Evolutionary conservation across 2,113 vertebrate species (phyloP).

Genomic region (Zingel zingel): DNA sequence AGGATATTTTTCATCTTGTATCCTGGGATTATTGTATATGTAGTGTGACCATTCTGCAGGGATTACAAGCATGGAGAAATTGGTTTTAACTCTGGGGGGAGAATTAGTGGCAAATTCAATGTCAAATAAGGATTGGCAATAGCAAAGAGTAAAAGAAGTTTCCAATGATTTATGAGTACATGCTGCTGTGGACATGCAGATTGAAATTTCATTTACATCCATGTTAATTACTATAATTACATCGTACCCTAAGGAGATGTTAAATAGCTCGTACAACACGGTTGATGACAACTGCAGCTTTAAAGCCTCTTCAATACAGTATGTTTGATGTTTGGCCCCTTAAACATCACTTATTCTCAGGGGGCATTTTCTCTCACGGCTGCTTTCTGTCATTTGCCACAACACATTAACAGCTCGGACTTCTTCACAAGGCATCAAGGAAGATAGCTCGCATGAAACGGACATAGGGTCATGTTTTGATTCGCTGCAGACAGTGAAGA

Average conservation of each 20-base stretch:
- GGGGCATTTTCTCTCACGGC: conserved; percentile 21
- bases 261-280: neutral
- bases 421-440: conserved; percentile 19
- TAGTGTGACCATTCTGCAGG: conserved; percentile 39
- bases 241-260: neutral
- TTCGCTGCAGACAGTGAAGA: conserved; percentile 6
- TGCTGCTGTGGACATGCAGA: neutral
- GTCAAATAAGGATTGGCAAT: conserved; percentile 51
- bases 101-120: conserved; percentile 49
- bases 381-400: conserved; percentile 52
- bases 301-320: conserved; percentile 5
- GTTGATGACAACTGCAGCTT: conserved; percentile 16
- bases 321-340: conserved; percentile 32
- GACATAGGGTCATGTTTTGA: conserved; percentile 20
- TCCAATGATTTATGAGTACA: conserved; percentile 6
- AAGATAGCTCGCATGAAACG: neutral
- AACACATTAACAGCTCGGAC: conserved; percentile 31
- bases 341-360: conserved; percentile 37
- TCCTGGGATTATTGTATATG: conserved; percentile 58
- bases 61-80: conserved; percentile 62
- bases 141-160: conserved; percentile 16
- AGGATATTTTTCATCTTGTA: conserved; percentile 46
- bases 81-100: conserved; percentile 53
- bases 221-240: conserved; percentile 15
- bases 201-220: conserved; percentile 13